Evolutionary conservation across 2,113 vertebrate species (phyloP).

Genomic region (Lepisosteus oculatus): DNA sequence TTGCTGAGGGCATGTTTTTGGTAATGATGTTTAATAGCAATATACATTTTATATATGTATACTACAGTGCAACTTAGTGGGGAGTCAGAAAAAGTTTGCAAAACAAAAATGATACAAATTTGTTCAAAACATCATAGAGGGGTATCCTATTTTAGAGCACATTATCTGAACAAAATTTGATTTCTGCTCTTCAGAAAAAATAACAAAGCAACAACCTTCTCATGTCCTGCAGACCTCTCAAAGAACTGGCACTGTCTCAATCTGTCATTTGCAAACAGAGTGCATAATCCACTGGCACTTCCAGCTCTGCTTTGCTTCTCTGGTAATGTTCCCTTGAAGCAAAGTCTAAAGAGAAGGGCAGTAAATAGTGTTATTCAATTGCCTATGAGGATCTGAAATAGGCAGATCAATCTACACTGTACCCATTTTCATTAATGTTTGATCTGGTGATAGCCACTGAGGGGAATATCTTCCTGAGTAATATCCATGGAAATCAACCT

Average conservation of each 20-base stretch:
- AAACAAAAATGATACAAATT: no score
- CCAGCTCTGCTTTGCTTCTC: background rate
- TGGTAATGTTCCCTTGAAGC: slow-evolving; percentile 2
- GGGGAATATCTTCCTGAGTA: background rate
- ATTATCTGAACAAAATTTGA: background rate
- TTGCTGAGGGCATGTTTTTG: no score
- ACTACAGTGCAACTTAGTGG: no score
- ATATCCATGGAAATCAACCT: background rate
- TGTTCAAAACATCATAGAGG: no score
- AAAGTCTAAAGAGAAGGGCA: slow-evolving; percentile 9
- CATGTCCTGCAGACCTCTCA: background rate
- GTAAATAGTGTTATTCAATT: slow-evolving; percentile 22
- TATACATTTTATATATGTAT: no score
- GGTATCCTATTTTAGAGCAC: no score
- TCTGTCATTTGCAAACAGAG: slow-evolving; percentile 7
- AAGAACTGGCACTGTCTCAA: background rate
- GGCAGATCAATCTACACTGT: slow-evolving; percentile 17
- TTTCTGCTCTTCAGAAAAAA: background rate
- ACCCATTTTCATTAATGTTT: background rate
- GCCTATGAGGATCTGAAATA: slow-evolving; percentile 12
- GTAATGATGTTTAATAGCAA: no score
- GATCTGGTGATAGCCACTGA: background rate
- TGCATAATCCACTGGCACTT: slow-evolving; percentile 1
- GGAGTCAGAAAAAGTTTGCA: no score
- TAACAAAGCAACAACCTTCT: background rate